Conservation (phyloP, 1,140 invertebrate species). For the Oppia nitens region DNA sequence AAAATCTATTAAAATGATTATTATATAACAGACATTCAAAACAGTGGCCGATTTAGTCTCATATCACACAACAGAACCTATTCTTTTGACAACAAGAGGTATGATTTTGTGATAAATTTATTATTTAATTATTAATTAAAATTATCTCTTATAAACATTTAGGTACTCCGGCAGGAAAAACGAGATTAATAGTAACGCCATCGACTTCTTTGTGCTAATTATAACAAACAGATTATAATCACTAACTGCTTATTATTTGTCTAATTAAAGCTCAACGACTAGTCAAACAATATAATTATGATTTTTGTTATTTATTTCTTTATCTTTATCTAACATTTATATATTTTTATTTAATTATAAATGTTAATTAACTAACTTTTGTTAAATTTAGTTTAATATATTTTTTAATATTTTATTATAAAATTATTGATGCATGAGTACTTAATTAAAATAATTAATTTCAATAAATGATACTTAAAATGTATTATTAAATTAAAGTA, state of each 20-base stretch:
- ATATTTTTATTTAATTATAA: too few relatives aligned
- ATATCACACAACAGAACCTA: conserved; percentile 22
- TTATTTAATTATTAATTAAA: background rate
- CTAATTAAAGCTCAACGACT: background rate
- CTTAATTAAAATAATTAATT: too few relatives aligned
- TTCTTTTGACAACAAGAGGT: conserved; percentile 21
- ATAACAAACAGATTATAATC: background rate
- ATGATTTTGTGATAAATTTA: conserved; percentile 1
- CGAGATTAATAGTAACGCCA: conserved; percentile 12
- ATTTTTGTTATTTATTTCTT: background rate
- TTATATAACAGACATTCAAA: conserved; percentile 20
- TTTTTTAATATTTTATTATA: too few relatives aligned
- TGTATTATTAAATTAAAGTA: too few relatives aligned
- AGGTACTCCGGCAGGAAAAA: conserved; percentile 19
- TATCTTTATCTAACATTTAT: background rate
- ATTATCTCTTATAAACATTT: background rate
- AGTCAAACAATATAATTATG: background rate
- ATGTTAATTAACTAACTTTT: too few relatives aligned
- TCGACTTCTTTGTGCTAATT: background rate
- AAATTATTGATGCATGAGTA: too few relatives aligned
- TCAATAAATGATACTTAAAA: too few relatives aligned
- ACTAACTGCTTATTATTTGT: background rate
- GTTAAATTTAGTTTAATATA: too few relatives aligned
- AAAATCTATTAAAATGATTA: background rate
- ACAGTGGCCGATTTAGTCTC: conserved; percentile 20